Percentiles rank a stretch among this genome's conserved stretches.
These are phyloP conservation scores for Chironomus striatipennis DNA, from an alignment of 1,140 invertebrate genomes.

Conservation along the genomic window DNA sequence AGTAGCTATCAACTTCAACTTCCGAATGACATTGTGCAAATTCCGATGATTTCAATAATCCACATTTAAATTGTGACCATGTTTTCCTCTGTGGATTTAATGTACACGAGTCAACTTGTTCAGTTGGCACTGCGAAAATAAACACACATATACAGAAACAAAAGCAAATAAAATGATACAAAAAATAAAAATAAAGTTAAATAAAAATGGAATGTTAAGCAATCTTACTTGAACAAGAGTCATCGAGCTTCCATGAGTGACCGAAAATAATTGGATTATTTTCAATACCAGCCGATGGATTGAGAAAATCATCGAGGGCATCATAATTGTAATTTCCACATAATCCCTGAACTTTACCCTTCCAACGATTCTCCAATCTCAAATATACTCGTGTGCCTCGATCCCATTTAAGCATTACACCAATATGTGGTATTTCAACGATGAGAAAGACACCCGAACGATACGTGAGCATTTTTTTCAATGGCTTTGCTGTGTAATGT, in stretches of 20 bases:
- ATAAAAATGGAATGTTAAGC: background rate
- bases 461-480: slow-evolving; percentile 44
- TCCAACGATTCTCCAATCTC: slow-evolving; percentile 63
- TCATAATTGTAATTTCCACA: slow-evolving; percentile 89
- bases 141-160: slow-evolving; percentile 27
- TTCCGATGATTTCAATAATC: slow-evolving; percentile 57
- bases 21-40: slow-evolving; percentile 73
- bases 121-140: slow-evolving; percentile 39
- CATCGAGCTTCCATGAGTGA: slow-evolving; percentile 78
- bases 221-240: slow-evolving; percentile 51
- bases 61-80: slow-evolving; percentile 70
- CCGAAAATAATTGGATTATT: slow-evolving; percentile 66
- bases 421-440: slow-evolving; percentile 65
- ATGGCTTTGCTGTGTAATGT: slow-evolving; percentile 26
- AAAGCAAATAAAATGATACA: background rate
- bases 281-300: slow-evolving; percentile 67
- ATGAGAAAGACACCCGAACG: slow-evolving; percentile 67
- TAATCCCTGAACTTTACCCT: slow-evolving; percentile 67
- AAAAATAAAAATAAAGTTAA: background rate
- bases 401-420: slow-evolving; percentile 79
- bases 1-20: slow-evolving; percentile 59
- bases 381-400: slow-evolving; percentile 72
- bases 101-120: slow-evolving; percentile 56
- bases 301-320: slow-evolving; percentile 71
- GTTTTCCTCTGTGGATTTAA: slow-evolving; percentile 61